Conservation (phyloP, 2,797 vertebrate species). For the Coluber constrictor region DNA sequence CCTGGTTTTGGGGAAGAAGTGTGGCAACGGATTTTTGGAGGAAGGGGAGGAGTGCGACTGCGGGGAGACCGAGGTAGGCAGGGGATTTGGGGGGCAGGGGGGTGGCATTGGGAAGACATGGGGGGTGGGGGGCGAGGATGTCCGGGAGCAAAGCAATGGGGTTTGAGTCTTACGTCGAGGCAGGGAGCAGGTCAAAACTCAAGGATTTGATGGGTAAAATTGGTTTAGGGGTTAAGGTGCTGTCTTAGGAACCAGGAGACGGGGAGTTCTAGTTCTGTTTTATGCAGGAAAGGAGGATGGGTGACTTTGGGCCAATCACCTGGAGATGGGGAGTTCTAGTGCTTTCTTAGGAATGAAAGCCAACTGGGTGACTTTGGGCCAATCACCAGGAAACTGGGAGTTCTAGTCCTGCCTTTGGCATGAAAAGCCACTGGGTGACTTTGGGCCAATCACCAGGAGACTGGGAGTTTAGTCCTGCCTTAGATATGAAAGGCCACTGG, state of each 20-base stretch:
- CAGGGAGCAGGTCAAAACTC: not conserved
- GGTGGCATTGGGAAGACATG: not conserved
- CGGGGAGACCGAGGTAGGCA: conserved; percentile 77
- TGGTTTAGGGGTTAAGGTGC: not conserved
- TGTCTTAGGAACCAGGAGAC: not conserved
- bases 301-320: too few species aligned
- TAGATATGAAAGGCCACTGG: too few species aligned
- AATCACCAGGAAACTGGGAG: too few species aligned
- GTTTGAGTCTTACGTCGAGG: not conserved
- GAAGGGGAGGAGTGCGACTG: conserved; percentile 93
- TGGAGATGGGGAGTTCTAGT: too few species aligned
- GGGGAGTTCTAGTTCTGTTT: not conserved
- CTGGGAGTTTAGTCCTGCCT: too few species aligned
- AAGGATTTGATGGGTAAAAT: not conserved
- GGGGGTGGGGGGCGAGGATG: not conserved
- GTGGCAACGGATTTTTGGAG: conserved; percentile 93
- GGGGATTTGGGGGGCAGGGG: not conserved
- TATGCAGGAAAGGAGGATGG: accelerated
- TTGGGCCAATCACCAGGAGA: too few species aligned
- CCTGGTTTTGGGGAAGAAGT: conserved; percentile 78
- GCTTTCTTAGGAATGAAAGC: too few species aligned
- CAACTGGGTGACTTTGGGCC: too few species aligned
- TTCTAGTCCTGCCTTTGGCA: too few species aligned
- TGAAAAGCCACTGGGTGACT: too few species aligned
- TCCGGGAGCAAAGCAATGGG: not conserved